Evolutionary conservation across 2,797 vertebrate species (phyloP).

Genomic region (Arnoldichthys spilopterus): DNA sequence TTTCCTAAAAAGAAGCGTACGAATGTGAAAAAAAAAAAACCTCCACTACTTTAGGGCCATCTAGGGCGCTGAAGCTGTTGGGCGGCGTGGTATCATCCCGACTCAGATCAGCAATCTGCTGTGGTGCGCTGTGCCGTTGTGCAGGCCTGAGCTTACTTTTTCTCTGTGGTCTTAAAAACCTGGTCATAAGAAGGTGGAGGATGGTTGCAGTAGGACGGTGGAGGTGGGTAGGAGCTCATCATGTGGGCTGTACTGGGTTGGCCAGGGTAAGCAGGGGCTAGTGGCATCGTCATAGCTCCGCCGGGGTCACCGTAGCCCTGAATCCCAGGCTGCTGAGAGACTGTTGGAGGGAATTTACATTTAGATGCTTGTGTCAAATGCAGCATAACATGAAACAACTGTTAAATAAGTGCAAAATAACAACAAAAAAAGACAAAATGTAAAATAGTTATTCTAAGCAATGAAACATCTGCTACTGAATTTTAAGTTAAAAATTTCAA

Average conservation of each 20-base stretch:
- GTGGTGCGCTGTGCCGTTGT: slow-evolving; percentile 5
- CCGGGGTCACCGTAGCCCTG: slow-evolving; percentile 86
- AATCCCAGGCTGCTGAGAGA: slow-evolving; percentile 85
- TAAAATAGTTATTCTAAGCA: too few relatives aligned
- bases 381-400: not conserved
- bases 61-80: not conserved
- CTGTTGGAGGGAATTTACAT: slow-evolving; percentile 69
- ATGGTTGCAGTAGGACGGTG: slow-evolving; percentile 94
- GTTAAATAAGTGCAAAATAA: not conserved
- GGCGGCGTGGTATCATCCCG: not conserved
- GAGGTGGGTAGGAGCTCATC: slow-evolving; percentile 86
- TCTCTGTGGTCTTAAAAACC: slow-evolving; percentile 87
- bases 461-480: too few relatives aligned
- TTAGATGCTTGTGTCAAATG: not conserved
- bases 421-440: not conserved
- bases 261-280: slow-evolving; percentile 82
- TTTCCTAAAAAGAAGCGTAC: slow-evolving; percentile 45
- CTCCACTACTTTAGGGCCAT: slow-evolving; percentile 28
- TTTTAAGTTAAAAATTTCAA: too few relatives aligned
- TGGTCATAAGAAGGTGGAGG: slow-evolving; percentile 94
- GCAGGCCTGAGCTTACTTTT: slow-evolving; percentile 62
- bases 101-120: slow-evolving; percentile 21
- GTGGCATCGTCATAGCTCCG: slow-evolving; percentile 75
- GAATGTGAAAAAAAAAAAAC: slow-evolving; percentile 19
- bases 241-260: slow-evolving; percentile 81